phyloP scores from a whole-genome alignment of 1,140 invertebrate genomes.

The Idris sp. region DNA sequence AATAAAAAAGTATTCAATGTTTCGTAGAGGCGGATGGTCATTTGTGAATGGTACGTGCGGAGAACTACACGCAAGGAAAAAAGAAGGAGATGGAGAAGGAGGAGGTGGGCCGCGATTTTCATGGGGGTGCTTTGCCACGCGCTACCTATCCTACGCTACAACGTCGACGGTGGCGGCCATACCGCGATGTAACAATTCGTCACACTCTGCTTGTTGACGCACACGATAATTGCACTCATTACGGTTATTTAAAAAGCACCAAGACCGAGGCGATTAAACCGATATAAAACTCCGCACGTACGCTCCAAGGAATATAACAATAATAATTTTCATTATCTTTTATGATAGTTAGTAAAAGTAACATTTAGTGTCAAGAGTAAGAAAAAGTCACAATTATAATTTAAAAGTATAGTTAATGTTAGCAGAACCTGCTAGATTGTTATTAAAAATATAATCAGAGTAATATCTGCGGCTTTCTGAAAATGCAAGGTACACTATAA shows the following conservation, averaged over 20 bases:
- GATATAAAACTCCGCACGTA: slow-evolving; percentile 53
- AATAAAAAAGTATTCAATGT: slow-evolving; percentile 70
- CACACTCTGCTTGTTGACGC: slow-evolving; percentile 76
- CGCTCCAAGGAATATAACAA: slow-evolving; percentile 8
- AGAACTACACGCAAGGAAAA: slow-evolving; percentile 30
- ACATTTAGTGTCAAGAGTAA: too few relatives aligned
- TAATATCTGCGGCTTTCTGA: too few relatives aligned
- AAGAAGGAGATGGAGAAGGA: slow-evolving; percentile 15
- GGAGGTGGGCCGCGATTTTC: slow-evolving; percentile 50
- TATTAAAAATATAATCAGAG: too few relatives aligned
- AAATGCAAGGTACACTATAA: too few relatives aligned
- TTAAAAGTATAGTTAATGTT: too few relatives aligned
- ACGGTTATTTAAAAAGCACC: slow-evolving; percentile 76
- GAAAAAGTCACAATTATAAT: too few relatives aligned
- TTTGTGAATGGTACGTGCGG: slow-evolving; percentile 28
- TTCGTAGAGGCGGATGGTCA: slow-evolving; percentile 49
- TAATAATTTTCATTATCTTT: too few relatives aligned
- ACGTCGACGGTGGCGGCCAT: slow-evolving; percentile 53
- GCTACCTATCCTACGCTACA: slow-evolving; percentile 64
- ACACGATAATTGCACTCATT: slow-evolving; percentile 78
- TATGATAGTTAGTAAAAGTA: too few relatives aligned
- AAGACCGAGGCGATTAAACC: slow-evolving; percentile 49
- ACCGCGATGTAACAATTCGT: slow-evolving; percentile 74
- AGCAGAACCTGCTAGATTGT: too few relatives aligned
- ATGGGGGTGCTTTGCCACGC: slow-evolving; percentile 69